phyloP scores from a whole-genome alignment of 2,113 vertebrate genomes.

The Mungos mungo region DNA sequence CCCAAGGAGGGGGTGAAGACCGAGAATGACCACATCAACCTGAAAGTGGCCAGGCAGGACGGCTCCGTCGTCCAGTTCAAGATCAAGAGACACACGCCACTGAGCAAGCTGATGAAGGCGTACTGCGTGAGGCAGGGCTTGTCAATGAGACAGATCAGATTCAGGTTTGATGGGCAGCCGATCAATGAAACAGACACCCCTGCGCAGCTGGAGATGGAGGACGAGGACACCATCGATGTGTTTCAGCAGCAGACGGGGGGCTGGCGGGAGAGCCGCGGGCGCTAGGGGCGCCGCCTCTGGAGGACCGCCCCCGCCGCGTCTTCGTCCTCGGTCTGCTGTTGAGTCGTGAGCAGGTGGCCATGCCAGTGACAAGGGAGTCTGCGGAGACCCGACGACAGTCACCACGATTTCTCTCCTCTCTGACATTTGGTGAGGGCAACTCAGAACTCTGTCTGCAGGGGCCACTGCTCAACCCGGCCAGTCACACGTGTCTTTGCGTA shows the following conservation, averaged over 20 bases:
- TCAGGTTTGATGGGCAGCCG: no score
- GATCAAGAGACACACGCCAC: conserved; percentile 94
- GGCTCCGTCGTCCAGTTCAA: conserved; percentile 96
- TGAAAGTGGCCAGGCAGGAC: conserved; percentile 95
- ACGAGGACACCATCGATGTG: conserved; percentile 75
- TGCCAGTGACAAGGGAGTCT: conserved; percentile 67
- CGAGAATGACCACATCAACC: conserved; percentile 95
- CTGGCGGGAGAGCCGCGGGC: conserved; percentile 79
- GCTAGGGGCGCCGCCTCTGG: conserved; percentile 12
- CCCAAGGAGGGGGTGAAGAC: conserved; percentile 96
- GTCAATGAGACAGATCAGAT: no score
- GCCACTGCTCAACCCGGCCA: conserved; percentile 59
- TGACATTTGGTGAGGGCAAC: conserved; percentile 64
- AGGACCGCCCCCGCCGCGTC: conserved; percentile 43
- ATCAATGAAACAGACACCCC: no score
- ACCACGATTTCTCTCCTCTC: conserved; percentile 69
- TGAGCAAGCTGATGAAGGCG: conserved; percentile 97
- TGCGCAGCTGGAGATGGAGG: conserved; percentile 80
- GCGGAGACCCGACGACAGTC: conserved; percentile 66
- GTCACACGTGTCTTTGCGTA: conserved; percentile 67
- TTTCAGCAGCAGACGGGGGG: conserved; percentile 96
- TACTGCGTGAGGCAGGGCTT: conserved; percentile 98
- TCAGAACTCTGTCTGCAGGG: conserved; percentile 73
- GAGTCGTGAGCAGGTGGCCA: conserved; percentile 76
- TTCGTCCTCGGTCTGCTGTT: conserved; percentile 70